phyloP scores from a whole-genome alignment of 2,797 vertebrate species.

The Halcyon leucocephala region DNA sequence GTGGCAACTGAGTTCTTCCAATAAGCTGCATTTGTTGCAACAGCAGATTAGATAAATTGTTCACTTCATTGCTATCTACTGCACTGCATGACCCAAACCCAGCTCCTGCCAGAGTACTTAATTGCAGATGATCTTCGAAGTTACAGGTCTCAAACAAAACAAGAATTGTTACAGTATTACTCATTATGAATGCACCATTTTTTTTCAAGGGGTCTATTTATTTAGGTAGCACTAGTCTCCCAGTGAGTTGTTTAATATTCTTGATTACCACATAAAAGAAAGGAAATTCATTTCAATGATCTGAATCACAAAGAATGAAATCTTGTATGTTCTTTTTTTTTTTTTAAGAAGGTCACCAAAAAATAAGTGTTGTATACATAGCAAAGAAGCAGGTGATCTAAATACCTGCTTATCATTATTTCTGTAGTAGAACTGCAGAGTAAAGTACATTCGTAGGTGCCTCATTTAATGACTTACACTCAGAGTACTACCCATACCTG shows the following conservation, averaged over 20 bases:
- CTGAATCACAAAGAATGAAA: background rate
- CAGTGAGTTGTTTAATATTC: background rate
- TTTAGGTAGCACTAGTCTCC: background rate
- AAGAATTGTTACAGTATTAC: background rate
- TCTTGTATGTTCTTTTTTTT: background rate
- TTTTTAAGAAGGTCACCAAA: too few relatives aligned
- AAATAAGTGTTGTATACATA: background rate
- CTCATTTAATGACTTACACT: background rate
- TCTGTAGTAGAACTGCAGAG: background rate
- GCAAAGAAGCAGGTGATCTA: background rate
- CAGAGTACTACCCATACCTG: background rate
- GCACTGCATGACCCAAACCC: background rate
- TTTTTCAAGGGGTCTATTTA: background rate
- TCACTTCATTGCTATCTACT: background rate
- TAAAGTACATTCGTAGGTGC: background rate
- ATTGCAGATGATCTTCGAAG: background rate
- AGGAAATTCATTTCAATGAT: background rate
- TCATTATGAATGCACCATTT: background rate
- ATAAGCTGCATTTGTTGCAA: background rate
- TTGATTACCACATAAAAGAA: background rate
- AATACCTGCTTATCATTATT: background rate
- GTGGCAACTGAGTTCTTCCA: background rate
- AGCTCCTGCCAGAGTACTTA: background rate
- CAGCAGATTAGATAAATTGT: background rate
- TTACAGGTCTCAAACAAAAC: background rate